Conservation (phyloP, 2,888 invertebrate genomes). For the Drosophila kuntzei region DNA sequence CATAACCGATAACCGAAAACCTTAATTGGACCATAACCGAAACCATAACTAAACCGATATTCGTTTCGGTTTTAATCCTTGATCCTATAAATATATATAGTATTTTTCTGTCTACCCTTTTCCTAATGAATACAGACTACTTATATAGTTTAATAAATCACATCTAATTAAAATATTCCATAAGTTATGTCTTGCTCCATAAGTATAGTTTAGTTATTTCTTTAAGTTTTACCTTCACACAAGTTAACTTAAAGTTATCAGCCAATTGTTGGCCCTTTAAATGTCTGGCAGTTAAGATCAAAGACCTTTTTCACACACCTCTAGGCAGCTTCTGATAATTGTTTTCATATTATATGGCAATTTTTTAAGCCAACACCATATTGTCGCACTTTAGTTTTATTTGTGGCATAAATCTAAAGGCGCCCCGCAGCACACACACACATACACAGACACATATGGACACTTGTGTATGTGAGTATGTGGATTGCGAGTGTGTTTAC, state of each 20-base stretch:
- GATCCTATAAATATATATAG: too few relatives aligned
- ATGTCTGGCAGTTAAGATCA: constrained; percentile 43
- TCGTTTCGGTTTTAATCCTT: too few relatives aligned
- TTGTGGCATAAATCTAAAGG: constrained; percentile 76
- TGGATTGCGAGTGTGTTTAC: constrained; percentile 61
- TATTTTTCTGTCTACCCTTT: too few relatives aligned
- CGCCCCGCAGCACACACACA: constrained; percentile 42
- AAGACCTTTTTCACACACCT: constrained; percentile 46
- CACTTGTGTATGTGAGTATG: constrained; percentile 41
- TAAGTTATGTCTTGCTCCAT: too few relatives aligned
- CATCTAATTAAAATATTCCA: too few relatives aligned
- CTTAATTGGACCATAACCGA: too few relatives aligned
- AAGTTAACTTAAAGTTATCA: background rate
- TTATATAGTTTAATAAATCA: too few relatives aligned
- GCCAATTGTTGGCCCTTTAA: constrained; percentile 7
- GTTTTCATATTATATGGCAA: constrained; percentile 69
- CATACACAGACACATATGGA: background rate
- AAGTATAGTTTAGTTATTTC: too few relatives aligned
- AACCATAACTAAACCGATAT: too few relatives aligned
- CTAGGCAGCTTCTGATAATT: constrained; percentile 63
- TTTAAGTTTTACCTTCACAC: background rate
- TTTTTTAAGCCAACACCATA: constrained; percentile 77
- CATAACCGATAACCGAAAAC: too few relatives aligned
- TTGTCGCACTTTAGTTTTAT: constrained; percentile 82
- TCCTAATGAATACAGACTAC: too few relatives aligned